These are phyloP conservation scores for Leuctra nigra DNA, from an alignment of 2,888 invertebrate genomes.

Conservation along the genomic window DNA sequence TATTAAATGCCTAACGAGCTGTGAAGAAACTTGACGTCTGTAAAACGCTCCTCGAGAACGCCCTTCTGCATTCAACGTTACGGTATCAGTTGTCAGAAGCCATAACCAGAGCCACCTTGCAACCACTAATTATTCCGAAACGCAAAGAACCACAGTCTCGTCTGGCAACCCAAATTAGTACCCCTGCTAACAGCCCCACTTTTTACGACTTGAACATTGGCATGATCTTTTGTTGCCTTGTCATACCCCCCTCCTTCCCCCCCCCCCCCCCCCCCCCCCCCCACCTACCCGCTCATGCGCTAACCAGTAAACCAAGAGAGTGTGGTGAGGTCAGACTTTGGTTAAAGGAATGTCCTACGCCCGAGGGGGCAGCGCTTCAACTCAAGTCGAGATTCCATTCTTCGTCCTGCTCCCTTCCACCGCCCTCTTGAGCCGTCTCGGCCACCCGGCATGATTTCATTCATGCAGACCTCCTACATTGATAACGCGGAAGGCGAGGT, in stretches of 20 bases:
- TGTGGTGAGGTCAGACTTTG: constrained; percentile 28
- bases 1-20: no score
- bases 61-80: no score
- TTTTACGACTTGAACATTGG: constrained; percentile 6
- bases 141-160: no score
- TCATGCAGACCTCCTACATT: constrained; percentile 52
- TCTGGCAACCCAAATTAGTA: constrained; percentile 9
- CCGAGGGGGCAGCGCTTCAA: constrained; percentile 42
- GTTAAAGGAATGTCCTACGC: constrained; percentile 50
- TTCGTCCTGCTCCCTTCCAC: constrained; percentile 32
- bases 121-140: no score
- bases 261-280: neutral
- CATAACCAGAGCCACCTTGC: neutral
- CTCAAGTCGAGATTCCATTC: constrained; percentile 26
- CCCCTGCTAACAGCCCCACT: constrained; percentile 4
- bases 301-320: neutral
- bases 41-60: no score
- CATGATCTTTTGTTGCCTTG: constrained; percentile 6
- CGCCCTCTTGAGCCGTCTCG: neutral
- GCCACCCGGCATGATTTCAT: constrained; percentile 39
- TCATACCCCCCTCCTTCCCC: neutral
- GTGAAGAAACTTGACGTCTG: no score
- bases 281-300: neutral
- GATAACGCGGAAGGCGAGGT: no score
- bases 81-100: constrained; percentile 1